Evolutionary conservation across 2,113 vertebrate genomes (phyloP).

Genomic region (Oreochromis tanganicae): DNA sequence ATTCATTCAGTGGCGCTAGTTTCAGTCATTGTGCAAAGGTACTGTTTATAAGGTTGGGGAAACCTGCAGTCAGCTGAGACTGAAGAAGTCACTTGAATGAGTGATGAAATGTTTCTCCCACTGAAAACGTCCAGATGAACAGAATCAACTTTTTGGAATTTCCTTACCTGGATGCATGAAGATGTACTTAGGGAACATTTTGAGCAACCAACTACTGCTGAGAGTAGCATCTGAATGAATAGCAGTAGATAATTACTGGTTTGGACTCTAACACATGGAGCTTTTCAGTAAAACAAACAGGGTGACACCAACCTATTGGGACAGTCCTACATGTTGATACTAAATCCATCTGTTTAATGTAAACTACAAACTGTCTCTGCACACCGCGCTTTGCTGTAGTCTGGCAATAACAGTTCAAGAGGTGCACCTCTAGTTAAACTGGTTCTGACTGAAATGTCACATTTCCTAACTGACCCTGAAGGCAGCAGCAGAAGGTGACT

Average conservation of each 20-base stretch:
- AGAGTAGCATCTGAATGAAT: neutral
- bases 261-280: neutral
- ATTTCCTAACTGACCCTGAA: neutral
- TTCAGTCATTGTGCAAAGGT: no score
- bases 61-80: neutral
- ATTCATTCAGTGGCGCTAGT: no score
- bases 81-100: neutral
- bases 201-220: neutral
- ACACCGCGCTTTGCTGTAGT: neutral
- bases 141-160: neutral
- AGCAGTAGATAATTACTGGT: neutral
- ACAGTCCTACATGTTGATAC: neutral
- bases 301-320: fast-evolving
- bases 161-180: neutral
- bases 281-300: neutral
- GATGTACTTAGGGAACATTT: neutral
- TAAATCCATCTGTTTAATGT: neutral
- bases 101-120: neutral
- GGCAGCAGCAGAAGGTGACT: neutral
- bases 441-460: neutral
- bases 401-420: neutral
- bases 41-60: no score
- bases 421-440: neutral
- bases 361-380: neutral
- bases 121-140: neutral